phyloP scores from a whole-genome alignment of 2,888 invertebrate species.

The Scelioninae gen. 2 region DNA sequence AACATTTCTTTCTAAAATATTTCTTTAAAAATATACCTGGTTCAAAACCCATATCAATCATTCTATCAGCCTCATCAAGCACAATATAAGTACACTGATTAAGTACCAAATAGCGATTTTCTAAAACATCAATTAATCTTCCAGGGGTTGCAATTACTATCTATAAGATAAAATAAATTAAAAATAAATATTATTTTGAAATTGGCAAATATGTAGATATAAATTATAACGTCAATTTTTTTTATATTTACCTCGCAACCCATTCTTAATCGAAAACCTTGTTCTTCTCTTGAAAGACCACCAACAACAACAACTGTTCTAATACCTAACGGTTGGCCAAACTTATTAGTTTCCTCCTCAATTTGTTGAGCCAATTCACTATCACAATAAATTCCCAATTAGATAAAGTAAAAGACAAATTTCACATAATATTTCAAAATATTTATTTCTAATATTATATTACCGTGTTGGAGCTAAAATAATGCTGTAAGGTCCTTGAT shows the following conservation, averaged over 20 bases:
- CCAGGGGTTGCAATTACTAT: conserved; percentile 99
- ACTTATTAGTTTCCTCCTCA: conserved; percentile 98
- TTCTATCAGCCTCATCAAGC: conserved; percentile 96
- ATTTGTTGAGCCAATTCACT: conserved; percentile 99
- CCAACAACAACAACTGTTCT: conserved; percentile 99
- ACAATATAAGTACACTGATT: conserved; percentile 99
- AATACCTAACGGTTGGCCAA: conserved; percentile 94
- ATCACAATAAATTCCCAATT: background rate
- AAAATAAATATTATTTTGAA: too few species aligned
- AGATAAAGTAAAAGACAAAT: background rate
- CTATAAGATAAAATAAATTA: conserved; percentile 69
- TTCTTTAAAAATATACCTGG: conserved; percentile 77
- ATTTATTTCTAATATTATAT: too few species aligned
- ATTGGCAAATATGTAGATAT: too few species aligned
- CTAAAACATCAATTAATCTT: conserved; percentile 98
- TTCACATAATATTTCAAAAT: background rate
- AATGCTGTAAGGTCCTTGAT: conserved; percentile 98
- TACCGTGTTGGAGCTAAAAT: conserved; percentile 96
- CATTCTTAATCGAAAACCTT: conserved; percentile 95
- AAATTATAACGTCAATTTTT: too few species aligned
- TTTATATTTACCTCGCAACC: conserved; percentile 88
- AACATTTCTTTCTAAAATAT: too few species aligned
- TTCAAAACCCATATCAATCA: conserved; percentile 99
- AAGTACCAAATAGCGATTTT: conserved; percentile 97
- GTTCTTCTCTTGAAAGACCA: conserved; percentile 97